These are phyloP conservation scores for Cosmia pyralina DNA, from an alignment of 2,888 invertebrate genomes.

Conservation along the genomic window DNA sequence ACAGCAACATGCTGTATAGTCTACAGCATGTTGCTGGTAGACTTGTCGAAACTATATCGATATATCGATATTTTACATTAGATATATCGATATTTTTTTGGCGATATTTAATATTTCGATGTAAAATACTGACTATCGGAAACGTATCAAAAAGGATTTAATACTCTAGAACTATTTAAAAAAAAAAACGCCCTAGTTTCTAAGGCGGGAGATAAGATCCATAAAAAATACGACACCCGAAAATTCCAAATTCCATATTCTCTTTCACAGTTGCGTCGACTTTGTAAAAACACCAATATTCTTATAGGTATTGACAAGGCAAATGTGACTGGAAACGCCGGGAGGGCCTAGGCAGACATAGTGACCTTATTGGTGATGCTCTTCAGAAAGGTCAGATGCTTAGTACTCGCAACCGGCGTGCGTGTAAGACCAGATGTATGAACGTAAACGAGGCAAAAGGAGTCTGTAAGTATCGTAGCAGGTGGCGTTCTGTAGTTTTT, in stretches of 20 bases:
- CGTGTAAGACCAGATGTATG: too few relatives aligned
- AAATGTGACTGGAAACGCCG: too few relatives aligned
- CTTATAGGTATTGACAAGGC: too few relatives aligned
- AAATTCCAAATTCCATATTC: neutral
- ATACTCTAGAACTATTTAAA: neutral
- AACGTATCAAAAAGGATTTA: neutral
- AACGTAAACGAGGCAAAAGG: too few relatives aligned
- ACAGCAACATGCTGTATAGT: conserved; percentile 50
- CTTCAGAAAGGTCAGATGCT: too few relatives aligned
- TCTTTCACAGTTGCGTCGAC: neutral
- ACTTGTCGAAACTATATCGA: neutral
- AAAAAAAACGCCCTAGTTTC: neutral
- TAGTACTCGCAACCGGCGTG: too few relatives aligned
- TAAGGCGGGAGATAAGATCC: neutral
- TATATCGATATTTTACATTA: neutral
- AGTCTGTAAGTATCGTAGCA: too few relatives aligned
- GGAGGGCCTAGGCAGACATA: too few relatives aligned
- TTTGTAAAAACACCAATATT: neutral
- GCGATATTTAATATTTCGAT: neutral
- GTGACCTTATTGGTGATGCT: too few relatives aligned
- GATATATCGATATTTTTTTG: neutral
- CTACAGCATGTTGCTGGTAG: neutral
- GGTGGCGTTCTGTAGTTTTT: too few relatives aligned
- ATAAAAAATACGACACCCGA: neutral
- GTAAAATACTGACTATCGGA: neutral